Conservation (phyloP, 2,888 invertebrate species). For the Pseudoips prasinana region DNA sequence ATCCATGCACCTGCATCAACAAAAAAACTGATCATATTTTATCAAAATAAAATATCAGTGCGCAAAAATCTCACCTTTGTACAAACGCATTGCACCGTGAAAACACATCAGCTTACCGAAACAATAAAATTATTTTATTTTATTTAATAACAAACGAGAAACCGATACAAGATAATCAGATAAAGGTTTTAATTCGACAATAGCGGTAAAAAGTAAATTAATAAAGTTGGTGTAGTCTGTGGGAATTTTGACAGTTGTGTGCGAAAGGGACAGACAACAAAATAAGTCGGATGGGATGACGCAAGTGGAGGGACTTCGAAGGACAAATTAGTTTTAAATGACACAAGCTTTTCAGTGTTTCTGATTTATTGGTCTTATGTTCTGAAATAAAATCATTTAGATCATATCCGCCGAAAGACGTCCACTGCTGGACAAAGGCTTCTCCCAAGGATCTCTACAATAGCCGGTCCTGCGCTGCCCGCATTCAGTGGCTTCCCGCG, state of each 20-base stretch:
- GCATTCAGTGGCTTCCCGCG: no score
- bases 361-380: no score
- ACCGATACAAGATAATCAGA: constrained; percentile 75
- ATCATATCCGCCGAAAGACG: no score
- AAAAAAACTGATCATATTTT: constrained; percentile 22
- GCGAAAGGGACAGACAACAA: constrained; percentile 19
- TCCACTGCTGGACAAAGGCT: no score
- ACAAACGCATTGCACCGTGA: constrained; percentile 50
- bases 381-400: no score
- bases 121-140: constrained; percentile 59
- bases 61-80: constrained; percentile 46
- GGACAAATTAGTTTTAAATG: no score
- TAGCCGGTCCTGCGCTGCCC: no score
- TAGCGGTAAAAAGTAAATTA: constrained; percentile 42
- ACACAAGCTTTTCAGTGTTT: no score
- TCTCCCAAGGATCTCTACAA: no score
- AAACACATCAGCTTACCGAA: constrained; percentile 71
- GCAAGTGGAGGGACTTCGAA: constrained; percentile 28
- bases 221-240: constrained; percentile 51
- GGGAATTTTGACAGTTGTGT: constrained; percentile 67
- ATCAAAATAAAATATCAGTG: constrained; percentile 25
- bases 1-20: constrained; percentile 21
- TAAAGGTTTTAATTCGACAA: constrained; percentile 69
- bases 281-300: constrained; percentile 31
- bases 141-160: constrained; percentile 34